Base-by-base conservation (phyloP, 2,113 vertebrate genomes). In the Penelope pileata region DNA sequence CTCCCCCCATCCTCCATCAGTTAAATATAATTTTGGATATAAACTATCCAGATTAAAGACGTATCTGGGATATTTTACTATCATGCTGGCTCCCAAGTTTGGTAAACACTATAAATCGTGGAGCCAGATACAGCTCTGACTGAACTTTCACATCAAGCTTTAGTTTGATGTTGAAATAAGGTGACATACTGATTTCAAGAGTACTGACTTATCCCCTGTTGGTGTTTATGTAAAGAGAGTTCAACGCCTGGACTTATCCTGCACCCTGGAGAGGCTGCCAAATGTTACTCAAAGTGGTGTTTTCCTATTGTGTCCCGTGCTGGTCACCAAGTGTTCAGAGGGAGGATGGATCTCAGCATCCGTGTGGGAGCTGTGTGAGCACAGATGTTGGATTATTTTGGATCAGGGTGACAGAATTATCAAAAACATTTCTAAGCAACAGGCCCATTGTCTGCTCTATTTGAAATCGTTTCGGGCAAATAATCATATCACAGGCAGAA, bases 121-220 rank as follows among this genome's bases (percentile, higher is more conserved):
- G 58, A 56, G 88, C 51, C 77, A 86, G 80, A 42, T 73, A 86
- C 83, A 69, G 56, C 86, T 86, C 72, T 79, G 56, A 64, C 68
- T 84, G 96, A 96, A 95, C 92, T 94, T 95, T 96, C 76, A 76
- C 91, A 86, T 86, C 64, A 60, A 76, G 47, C 76, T 90, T 83
- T 56, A 68, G 79, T 81, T 74, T 75, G 83, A 83, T 96, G 95
- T 93, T 91, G 93, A 96, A 95, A 97, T 94, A 90, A 84, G 73
- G 88, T 90, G 86, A 73, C 88, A 93, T 63, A n/a, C 60, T 0
- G 3, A 88, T 90, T 93, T 93, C 86, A 88, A 88, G 58, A 90
- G 73, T 56, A 26, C 68, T 96, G 94, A 90, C 95, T 96, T 96
- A 72, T 95, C 48, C 94, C 90, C 92, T 84, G 12, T 22, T 93